phyloP scores from a whole-genome alignment of 2,113 vertebrate genomes.

The Axis porcinus region DNA sequence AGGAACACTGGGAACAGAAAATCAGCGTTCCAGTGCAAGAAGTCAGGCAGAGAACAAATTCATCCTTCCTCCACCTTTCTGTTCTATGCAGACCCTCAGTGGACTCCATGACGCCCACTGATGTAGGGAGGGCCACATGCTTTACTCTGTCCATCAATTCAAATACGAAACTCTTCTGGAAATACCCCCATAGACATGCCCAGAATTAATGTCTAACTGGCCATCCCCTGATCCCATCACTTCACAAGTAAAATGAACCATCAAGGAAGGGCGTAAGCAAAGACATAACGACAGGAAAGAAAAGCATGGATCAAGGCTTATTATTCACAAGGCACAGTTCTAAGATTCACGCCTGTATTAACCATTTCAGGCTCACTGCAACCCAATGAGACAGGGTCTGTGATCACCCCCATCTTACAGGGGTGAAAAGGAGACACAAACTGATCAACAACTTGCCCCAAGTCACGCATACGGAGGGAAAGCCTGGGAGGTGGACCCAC shows the following conservation, averaged over 20 bases:
- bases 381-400: neutral
- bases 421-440: neutral
- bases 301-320: neutral
- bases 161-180: neutral
- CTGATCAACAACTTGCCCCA: neutral
- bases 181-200: neutral
- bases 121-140: neutral
- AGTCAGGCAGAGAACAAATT: neutral
- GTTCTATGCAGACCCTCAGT: neutral
- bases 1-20: too few species aligned
- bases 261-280: neutral
- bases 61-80: neutral
- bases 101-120: neutral
- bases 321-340: neutral
- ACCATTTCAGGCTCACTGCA: neutral
- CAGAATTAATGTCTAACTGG: neutral
- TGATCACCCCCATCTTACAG: neutral
- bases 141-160: neutral
- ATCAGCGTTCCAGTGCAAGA: neutral
- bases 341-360: neutral
- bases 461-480: neutral
- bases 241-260: neutral
- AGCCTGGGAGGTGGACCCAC: neutral
- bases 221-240: neutral
- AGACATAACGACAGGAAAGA: neutral